phyloP scores from a whole-genome alignment of 2,888 invertebrate species.

The Helleia helle region DNA sequence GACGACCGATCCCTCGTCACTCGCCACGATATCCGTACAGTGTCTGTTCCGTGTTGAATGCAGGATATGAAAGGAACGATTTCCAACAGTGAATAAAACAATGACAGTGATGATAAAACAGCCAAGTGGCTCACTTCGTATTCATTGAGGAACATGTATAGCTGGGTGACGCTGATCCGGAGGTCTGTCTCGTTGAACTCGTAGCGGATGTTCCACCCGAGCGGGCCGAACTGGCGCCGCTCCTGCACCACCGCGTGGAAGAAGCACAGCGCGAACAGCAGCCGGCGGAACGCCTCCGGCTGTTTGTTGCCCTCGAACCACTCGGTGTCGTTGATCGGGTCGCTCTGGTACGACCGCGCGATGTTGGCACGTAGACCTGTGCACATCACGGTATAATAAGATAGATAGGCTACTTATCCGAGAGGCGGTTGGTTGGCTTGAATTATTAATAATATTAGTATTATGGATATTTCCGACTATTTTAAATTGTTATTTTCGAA shows the following conservation, averaged over 20 bases:
- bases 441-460: no score
- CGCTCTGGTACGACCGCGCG: slow-evolving; percentile 85
- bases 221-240: slow-evolving; percentile 90
- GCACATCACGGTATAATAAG: background rate
- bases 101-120: no score
- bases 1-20: no score
- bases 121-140: slow-evolving; percentile 75
- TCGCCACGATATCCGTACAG: no score
- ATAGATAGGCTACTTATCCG: no score
- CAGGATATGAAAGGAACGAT: no score
- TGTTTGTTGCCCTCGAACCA: slow-evolving; percentile 91
- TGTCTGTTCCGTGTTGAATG: no score
- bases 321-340: slow-evolving; percentile 89
- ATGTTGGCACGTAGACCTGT: slow-evolving; percentile 85
- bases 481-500: no score
- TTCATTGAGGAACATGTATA: slow-evolving; percentile 89
- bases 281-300: slow-evolving; percentile 83
- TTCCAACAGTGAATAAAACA: no score
- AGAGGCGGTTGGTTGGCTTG: no score
- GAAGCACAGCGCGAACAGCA: slow-evolving; percentile 92
- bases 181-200: slow-evolving; percentile 97
- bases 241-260: slow-evolving; percentile 96
- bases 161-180: slow-evolving; percentile 89
- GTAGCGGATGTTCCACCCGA: slow-evolving; percentile 97
- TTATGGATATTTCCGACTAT: no score